These are phyloP conservation scores for Euleptes europaea DNA, from an alignment of 2,113 vertebrate genomes.

Conservation along the genomic window DNA sequence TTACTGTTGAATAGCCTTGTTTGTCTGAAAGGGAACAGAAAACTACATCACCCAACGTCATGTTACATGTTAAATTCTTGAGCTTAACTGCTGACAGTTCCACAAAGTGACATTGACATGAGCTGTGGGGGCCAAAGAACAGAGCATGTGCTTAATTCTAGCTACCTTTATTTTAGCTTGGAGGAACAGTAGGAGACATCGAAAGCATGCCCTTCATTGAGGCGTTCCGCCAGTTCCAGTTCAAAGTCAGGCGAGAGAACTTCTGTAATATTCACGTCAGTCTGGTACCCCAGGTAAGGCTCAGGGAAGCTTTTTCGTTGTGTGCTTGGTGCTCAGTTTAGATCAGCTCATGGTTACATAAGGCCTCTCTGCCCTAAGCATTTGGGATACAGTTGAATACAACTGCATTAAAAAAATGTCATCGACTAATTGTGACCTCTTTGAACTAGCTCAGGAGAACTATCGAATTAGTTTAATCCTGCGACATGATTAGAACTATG, in stretches of 20 bases:
- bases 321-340: background rate
- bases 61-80: background rate
- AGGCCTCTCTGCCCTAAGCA: background rate
- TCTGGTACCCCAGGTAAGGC: constrained; percentile 91
- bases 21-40: background rate
- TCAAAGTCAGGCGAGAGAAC: constrained; percentile 94
- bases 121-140: background rate
- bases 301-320: accelerated
- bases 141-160: background rate
- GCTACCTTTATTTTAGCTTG: constrained; percentile 76
- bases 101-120: accelerated
- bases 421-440: background rate
- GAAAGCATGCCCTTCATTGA: constrained; percentile 99
- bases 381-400: background rate
- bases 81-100: background rate
- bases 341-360: background rate
- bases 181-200: constrained; percentile 94
- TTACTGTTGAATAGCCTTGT: background rate
- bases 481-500: background rate
- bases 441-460: background rate
- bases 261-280: constrained; percentile 98
- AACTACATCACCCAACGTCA: background rate
- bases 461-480: background rate
- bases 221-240: constrained; percentile 98
- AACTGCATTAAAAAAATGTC: background rate